Evolutionary conservation across 2,113 vertebrate genomes (phyloP), one percentile per base, ranked within the genome.

Genomic region (Nibea coibor): DNA sequence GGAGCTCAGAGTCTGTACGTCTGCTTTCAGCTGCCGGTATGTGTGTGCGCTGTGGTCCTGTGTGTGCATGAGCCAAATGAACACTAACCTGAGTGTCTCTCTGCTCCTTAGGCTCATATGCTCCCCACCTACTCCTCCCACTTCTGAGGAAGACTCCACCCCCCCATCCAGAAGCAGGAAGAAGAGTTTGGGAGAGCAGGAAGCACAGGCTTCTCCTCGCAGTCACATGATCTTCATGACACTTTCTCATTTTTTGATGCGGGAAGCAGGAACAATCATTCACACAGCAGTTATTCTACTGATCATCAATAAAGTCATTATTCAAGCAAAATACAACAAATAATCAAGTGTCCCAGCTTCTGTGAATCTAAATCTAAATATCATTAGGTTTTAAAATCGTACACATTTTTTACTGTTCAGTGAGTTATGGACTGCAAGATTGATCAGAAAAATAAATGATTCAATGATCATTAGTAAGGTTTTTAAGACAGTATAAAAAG

Each of bases 171-270:
- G 61, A 58, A 59, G 61, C 76, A 80, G 80, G 81, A 89, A 83
- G 56, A 81, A 39, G 59, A 74, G 22, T 26, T 28, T 42, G 72
- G 72, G 76, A 70, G 68, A 77, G 79, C 86, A 91, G 92, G 88
- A 93, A 93, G 66, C 50, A 17, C 3, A 57, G 76, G 85, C 75
- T 76, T 71, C 88, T 78, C 79, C 88, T 54, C 16, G 39, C 12
- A 61, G 48, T 75, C 78, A 87, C 75, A 31, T 75, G 76, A 82
- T 47, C 47, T 77, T 69, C 74, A 68, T 10, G 4, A 43, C 62
- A 79, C 72, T 70, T 65, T 78, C 51, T 61, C 63, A 51, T 62
- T 15, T 70, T 2, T 39, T 31, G 24, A 70, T 59, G 16, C 58
- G 53, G 28, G 35, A 71, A 66, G 56, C 11, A 16, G 47, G 31